Conservation (phyloP, 2,797 vertebrate species). For the Alauda arvensis region DNA sequence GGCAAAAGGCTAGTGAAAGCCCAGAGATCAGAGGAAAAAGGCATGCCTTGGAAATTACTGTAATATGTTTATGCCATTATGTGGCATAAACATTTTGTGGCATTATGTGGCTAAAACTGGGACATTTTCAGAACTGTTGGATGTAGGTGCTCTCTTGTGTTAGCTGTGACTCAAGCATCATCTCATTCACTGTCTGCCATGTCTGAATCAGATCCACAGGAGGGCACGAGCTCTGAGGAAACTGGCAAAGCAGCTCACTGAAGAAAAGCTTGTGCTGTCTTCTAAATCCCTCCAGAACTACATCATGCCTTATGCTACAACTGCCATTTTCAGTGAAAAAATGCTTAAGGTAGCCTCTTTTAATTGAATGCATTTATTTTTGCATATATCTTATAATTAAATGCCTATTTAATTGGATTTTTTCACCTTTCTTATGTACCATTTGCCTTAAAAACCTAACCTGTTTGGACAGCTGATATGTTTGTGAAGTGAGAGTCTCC, state of each 20-base stretch:
- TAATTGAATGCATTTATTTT: not conserved
- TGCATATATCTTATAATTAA: too few species aligned
- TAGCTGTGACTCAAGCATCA: not conserved
- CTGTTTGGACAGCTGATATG: not conserved
- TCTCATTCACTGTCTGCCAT: not conserved
- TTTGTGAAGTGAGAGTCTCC: not conserved
- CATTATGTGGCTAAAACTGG: not conserved
- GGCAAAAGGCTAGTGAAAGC: not conserved
- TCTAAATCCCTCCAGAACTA: constrained; percentile 92
- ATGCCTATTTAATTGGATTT: not conserved
- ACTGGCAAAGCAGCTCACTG: constrained; percentile 87
- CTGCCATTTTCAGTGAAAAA: constrained; percentile 86
- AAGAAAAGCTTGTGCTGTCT: constrained; percentile 81
- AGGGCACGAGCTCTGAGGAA: constrained; percentile 90
- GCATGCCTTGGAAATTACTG: not conserved
- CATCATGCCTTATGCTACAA: constrained; percentile 93
- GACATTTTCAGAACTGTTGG: not conserved
- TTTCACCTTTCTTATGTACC: not conserved
- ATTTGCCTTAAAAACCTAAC: not conserved
- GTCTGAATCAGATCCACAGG: constrained; percentile 79
- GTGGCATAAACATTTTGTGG: too few species aligned
- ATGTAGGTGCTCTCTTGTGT: accelerated
- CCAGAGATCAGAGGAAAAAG: not conserved
- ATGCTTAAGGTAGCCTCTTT: constrained; percentile 85
- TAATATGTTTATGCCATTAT: not conserved